Conservation (phyloP, 2,888 invertebrate genomes). For the Belgica antarctica region DNA sequence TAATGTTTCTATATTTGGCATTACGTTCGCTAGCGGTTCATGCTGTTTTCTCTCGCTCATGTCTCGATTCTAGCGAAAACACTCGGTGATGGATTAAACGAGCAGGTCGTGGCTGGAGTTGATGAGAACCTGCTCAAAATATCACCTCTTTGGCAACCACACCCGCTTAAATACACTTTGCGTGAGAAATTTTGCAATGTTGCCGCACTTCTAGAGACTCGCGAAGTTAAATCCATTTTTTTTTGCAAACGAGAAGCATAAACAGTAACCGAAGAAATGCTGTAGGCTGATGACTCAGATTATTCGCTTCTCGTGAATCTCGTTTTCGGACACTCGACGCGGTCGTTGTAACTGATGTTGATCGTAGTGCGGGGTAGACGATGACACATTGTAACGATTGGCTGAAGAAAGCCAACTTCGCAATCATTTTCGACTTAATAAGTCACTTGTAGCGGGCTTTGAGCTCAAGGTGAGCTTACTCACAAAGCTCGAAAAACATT, state of each 20-base stretch:
- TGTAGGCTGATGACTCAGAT: constrained; percentile 24
- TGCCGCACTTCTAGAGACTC: neutral
- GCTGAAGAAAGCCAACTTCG: neutral
- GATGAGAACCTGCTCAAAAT: neutral
- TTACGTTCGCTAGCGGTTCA: neutral
- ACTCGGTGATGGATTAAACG: no score
- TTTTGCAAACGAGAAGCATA: constrained; percentile 30
- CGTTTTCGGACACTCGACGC: neutral
- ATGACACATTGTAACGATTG: constrained; percentile 7
- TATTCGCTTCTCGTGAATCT: neutral
- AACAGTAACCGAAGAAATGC: neutral
- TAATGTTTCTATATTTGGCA: constrained; percentile 35
- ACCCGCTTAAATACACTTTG: constrained; percentile 10
- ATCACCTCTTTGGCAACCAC: neutral
- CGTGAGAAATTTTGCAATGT: neutral
- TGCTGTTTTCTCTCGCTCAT: no score
- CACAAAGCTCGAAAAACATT: neutral
- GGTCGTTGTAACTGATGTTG: constrained; percentile 12
- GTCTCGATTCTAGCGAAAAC: no score
- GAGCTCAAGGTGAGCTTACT: constrained; percentile 14
- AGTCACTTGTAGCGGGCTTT: neutral
- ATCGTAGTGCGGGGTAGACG: neutral
- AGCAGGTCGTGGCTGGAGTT: no score
- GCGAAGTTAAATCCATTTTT: neutral
- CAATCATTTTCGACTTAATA: neutral